phyloP scores from a whole-genome alignment of 2,888 invertebrate species.

The Apotomis turbidana region DNA sequence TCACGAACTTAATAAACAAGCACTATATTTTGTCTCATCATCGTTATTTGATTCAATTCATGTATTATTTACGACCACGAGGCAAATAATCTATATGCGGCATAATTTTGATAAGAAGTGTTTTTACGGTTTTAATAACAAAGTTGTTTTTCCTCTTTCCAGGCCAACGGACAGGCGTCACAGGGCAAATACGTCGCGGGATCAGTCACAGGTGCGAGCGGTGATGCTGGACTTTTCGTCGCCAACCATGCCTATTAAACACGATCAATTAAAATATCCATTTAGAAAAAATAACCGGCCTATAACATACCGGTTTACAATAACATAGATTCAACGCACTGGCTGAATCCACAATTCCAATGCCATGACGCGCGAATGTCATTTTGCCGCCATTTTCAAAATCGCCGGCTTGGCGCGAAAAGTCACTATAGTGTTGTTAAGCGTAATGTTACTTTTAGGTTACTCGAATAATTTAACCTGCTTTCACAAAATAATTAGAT shows the following conservation, averaged over 20 bases:
- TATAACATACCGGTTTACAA: slow-evolving; percentile 33
- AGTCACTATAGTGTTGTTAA: slow-evolving; percentile 22
- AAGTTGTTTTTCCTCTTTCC: slow-evolving; percentile 51
- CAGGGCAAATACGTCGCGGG: slow-evolving; percentile 96
- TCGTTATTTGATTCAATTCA: too few species aligned
- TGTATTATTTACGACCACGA: too few species aligned
- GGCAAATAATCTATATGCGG: too few species aligned
- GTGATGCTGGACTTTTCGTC: slow-evolving; percentile 94
- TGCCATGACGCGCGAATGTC: slow-evolving; percentile 22
- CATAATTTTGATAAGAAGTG: not conserved
- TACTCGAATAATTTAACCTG: slow-evolving; percentile 35
- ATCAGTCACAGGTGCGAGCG: slow-evolving; percentile 93
- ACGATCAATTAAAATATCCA: slow-evolving; percentile 29
- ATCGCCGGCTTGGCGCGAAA: slow-evolving; percentile 31
- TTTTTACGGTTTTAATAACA: not conserved
- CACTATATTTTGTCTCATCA: too few species aligned
- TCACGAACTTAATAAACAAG: too few species aligned
- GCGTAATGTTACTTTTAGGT: slow-evolving; percentile 33
- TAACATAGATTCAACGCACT: slow-evolving; percentile 32
- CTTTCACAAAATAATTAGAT: slow-evolving; percentile 32
- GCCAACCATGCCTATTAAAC: slow-evolving; percentile 98
- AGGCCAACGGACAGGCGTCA: slow-evolving; percentile 97
- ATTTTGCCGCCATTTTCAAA: slow-evolving; percentile 29
- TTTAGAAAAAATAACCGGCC: slow-evolving; percentile 13
- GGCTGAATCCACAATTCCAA: slow-evolving; percentile 30